These are phyloP conservation scores for Gopherus flavomarginatus DNA, from an alignment of 2,113 vertebrate species.

Conservation along the genomic window DNA sequence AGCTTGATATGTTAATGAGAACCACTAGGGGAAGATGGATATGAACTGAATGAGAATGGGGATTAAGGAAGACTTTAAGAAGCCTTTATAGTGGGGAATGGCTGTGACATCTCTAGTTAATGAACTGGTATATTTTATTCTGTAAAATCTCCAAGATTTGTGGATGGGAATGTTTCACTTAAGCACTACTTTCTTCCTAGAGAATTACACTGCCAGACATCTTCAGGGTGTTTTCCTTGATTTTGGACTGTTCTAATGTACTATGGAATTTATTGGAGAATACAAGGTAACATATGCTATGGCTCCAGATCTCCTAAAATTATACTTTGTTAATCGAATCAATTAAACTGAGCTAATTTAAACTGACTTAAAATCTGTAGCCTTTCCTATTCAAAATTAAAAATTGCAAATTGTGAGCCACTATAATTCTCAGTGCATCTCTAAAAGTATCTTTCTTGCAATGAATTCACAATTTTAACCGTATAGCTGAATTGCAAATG, in stretches of 20 bases:
- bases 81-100: constrained; percentile 30
- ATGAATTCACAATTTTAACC: background rate
- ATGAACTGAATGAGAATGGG: constrained; percentile 50
- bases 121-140: background rate
- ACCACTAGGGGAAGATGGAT: constrained; percentile 30
- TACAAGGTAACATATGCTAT: background rate
- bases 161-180: background rate
- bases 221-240: constrained; percentile 10
- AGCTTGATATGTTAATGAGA: constrained; percentile 65
- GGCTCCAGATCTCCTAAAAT: background rate
- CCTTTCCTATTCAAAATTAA: background rate
- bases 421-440: background rate
- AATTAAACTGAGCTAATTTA: background rate
- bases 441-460: background rate
- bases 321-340: background rate
- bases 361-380: background rate
- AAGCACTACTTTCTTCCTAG: background rate
- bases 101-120: constrained; percentile 16
- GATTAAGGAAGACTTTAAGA: constrained; percentile 53
- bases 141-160: background rate
- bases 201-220: background rate
- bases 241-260: background rate
- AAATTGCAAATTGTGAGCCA: background rate
- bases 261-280: background rate
- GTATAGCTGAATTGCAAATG: background rate